Evolutionary conservation across 2,113 vertebrate genomes (phyloP), one percentile per base, ranked within the genome.

Genomic region (Arenaria interpres): DNA sequence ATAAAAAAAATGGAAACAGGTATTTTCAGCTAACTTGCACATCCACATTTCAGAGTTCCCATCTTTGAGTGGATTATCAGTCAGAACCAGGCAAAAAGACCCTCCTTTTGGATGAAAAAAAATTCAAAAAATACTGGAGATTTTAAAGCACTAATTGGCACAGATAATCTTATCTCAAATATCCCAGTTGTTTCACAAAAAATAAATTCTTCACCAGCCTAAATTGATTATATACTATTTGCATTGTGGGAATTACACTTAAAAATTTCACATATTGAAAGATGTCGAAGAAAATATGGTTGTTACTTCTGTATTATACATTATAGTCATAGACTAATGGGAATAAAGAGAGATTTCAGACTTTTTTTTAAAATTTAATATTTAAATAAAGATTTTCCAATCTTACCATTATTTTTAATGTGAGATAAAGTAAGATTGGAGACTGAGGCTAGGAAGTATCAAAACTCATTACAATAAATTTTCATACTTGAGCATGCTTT

Each of bases 401-500:
- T 14, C 24, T 87, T 73, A 54, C 5, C 2, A 67, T 85, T 76
- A 76, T 60, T 69, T 73, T 85, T 35, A 74, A 32, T 32, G 69
- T 64, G 5, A 88, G 95, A 91, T n/a, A 87, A 95, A 76, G 28
- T 15, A 54, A 35, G 86, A 54, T 56, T 56, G 53, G 57, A 90
- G 63, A 59, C 14, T 60, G 77, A 89, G 80, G 54, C 68, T 79
- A 69, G 76, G 68, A 88, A 92, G 53, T 63, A 93, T 22, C 17
- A 88, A 88, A 64, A 90, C 22, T 46, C 41, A 77, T 85, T 94
- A 79, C 50, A 78, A 56, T 66, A 74, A 60, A 87, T 80, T 82
- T 87, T 95, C 81, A 87, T 85, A 89, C 75, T 76, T 95, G 45
- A 93, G 54, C 28, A 68, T 84, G 79, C 60, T 96, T 82, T 84